Base-by-base conservation (phyloP, 2,113 vertebrate species). In the Phycodurus eques region DNA sequence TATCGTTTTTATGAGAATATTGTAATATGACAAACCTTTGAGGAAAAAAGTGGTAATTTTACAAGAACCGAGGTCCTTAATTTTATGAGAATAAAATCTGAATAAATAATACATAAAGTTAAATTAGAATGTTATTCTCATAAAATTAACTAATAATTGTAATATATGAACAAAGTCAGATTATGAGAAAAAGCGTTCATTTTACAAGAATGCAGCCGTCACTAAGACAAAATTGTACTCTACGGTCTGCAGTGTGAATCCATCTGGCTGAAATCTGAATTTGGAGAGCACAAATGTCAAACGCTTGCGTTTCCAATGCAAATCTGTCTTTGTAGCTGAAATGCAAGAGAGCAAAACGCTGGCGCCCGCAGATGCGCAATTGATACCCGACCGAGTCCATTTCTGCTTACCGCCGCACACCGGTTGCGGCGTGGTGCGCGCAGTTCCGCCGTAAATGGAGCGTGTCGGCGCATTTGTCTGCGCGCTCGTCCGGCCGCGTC, bases 231-330 rank as follows among this genome's bases (percentile, higher is more conserved):
- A 51, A 15, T 2, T 15, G 14, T 51, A 15, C 49, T 6, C 5
- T 17, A 6, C 5, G 49, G 49, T 13, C 5, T 51, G 5, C 14
- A 49, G 51, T 20, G 51, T 19, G 20, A 54, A 54, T 56, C n/a
- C 2, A 22, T 56, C 53, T 2, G n/a, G 8, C n/a, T 56, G 20
- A 85, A 87, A 86, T 84, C 83, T 80, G 83, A 82, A 83, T 86
- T 87, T 53, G 73, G 72, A 74, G 77, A 86, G 81, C 75, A 76
- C 80, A 85, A 79, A 87, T 87, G 88, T 87, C 83, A 86, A 80
- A 82, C 73, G 67, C 80, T 74, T 49, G 62, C 39, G 67, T 80
- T 84, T 83, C 53, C 63, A 63, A 44, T 68, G 35, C 71, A 47
- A 71, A 67, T 39, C 73, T 77, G 71, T 67, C 63, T 67, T 56